Base-by-base conservation (phyloP, 2,888 invertebrate species). In the Orthosia gracilis region DNA sequence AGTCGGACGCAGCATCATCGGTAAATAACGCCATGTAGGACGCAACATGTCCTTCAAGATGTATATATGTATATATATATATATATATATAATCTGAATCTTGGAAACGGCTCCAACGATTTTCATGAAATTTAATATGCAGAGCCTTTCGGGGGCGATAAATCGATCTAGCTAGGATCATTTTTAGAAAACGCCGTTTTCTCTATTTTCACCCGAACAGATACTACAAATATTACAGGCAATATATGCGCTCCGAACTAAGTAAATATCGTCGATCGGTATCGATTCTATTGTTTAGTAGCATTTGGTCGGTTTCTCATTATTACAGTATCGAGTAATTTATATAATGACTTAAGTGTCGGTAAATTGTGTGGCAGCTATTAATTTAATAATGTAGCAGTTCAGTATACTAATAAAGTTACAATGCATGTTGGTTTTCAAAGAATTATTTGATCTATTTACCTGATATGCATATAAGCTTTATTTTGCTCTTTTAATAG, bases 261-360 rank as follows among this genome's bases (percentile, higher is more conserved):
- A 9, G 18, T 18, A 47, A 40, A 40, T 52, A 49, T 52, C 23
- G 21, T 21, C 18, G 62, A 63, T 63, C 52, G 15, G 52, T 54
- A 65, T 79, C 47, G 58, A 73, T 70, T 79, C 23, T 3, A 73
- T 21, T 63, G 49, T 61, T 65, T 63, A 50, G 50, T 31, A 73
- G 26, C 79, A 79, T 70, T 83, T 83, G 84, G 73, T 73, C 52
- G 31, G 64, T 21, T 78, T 73, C 67, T 70, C 84, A 73, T 73
- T 54, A 70, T 83, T 73, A 73, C 23, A 21, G 26, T 58, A 58
- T 67, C 55, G 57, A 45, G 21, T 62, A n/a, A 66, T 78, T 80
- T 55, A n/a, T 21, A 26, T 61, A 73, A 69, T 69, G 18, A 21
- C 50, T 47, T 47, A 66, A 78, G 52, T 55, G 63, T 15, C 26